Conservation (phyloP, 2,888 invertebrate species). For the Parnassius orleans region DNA sequence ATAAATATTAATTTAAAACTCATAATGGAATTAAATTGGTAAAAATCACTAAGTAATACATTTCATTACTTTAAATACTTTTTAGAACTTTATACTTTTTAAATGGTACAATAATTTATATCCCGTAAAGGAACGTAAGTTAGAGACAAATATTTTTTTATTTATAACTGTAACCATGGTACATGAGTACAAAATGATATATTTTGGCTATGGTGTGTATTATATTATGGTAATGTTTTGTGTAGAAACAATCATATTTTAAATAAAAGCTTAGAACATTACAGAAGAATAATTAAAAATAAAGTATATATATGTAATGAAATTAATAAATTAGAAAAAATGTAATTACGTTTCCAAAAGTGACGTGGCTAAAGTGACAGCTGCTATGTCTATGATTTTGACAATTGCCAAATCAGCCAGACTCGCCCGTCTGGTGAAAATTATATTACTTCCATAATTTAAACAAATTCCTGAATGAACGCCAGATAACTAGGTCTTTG, state of each 20-base stretch:
- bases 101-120: too few relatives aligned
- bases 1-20: too few relatives aligned
- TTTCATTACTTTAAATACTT: too few relatives aligned
- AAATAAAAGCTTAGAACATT: neutral
- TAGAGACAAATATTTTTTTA: constrained; percentile 52
- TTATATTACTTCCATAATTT: constrained; percentile 37
- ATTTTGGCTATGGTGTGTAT: constrained; percentile 10
- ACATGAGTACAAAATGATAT: neutral
- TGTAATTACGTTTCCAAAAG: constrained; percentile 57
- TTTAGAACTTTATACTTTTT: too few relatives aligned
- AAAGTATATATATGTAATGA: neutral
- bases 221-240: too few relatives aligned
- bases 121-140: constrained; percentile 48
- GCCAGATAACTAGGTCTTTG: constrained; percentile 32
- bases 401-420: constrained; percentile 79
- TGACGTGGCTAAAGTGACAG: constrained; percentile 78
- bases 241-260: too few relatives aligned
- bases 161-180: constrained; percentile 13
- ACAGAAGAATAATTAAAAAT: neutral
- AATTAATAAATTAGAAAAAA: neutral
- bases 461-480: constrained; percentile 61
- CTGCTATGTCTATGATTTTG: constrained; percentile 65
- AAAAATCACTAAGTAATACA: too few relatives aligned
- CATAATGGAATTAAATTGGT: too few relatives aligned
- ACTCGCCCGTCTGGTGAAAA: constrained; percentile 49